Percentiles rank a stretch among this genome's conserved stretches.
phyloP scores from a whole-genome alignment of 1,140 invertebrate species.

The Eurosta solidaginis region DNA sequence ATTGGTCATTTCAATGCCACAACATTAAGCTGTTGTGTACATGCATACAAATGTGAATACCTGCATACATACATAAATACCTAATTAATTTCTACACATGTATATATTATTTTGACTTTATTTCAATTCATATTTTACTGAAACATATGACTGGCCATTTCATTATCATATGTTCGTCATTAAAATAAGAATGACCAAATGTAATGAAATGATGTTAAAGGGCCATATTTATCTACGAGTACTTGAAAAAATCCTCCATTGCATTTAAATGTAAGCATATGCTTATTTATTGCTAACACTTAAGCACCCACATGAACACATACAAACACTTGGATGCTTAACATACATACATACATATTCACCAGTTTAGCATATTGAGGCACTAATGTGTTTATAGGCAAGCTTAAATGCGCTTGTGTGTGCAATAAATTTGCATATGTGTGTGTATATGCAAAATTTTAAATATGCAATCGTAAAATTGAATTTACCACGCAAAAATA shows the following conservation, averaged over 20 bases:
- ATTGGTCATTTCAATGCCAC: not conserved
- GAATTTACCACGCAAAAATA: not conserved
- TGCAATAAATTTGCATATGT: not conserved
- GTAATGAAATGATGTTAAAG: slow-evolving; percentile 15
- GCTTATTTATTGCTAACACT: not conserved
- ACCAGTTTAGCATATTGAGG: not conserved
- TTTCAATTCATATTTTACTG: too few species aligned
- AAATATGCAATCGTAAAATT: slow-evolving; percentile 23
- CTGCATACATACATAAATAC: not conserved
- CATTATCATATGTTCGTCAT: slow-evolving; percentile 22
- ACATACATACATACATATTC: not conserved
- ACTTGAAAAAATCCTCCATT: too few species aligned
- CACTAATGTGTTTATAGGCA: not conserved
- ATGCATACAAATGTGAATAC: not conserved
- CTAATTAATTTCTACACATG: not conserved
- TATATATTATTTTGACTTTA: too few species aligned
- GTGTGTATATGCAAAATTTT: slow-evolving; percentile 13
- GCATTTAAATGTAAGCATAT: too few species aligned
- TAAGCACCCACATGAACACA: not conserved
- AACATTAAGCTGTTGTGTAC: not conserved
- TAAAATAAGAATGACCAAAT: slow-evolving; percentile 27
- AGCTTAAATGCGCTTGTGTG: not conserved
- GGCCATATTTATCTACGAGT: too few species aligned
- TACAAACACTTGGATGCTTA: not conserved
- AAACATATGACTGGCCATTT: not conserved